Conservation (phyloP, 2,113 vertebrate genomes). For the Tyrannus savana region DNA sequence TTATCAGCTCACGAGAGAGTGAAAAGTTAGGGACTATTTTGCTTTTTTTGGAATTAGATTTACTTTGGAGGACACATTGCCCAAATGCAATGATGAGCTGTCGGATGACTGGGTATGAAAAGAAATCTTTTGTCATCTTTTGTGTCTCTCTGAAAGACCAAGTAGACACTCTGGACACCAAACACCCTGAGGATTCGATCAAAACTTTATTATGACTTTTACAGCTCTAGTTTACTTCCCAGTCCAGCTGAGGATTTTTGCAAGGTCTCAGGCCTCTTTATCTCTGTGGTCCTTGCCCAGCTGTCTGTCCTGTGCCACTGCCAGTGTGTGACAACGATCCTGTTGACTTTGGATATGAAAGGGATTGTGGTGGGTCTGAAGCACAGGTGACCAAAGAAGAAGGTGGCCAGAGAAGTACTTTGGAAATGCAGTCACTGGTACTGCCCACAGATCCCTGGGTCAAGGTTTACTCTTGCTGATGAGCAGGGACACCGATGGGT, state of each 20-base stretch:
- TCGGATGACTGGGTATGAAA: background rate
- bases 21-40: background rate
- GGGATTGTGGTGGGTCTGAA: background rate
- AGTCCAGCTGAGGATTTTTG: background rate
- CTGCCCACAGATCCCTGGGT: background rate
- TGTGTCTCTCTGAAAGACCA: background rate
- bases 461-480: background rate
- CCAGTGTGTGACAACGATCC: background rate
- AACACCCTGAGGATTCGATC: background rate
- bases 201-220: background rate
- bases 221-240: background rate
- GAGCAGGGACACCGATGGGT: background rate
- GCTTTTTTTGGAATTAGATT: background rate
- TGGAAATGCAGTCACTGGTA: accelerated
- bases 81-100: background rate
- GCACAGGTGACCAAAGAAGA: background rate
- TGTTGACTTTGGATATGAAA: background rate
- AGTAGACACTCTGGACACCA: background rate
- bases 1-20: background rate
- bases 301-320: accelerated
- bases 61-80: background rate
- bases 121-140: background rate
- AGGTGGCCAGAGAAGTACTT: background rate
- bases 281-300: background rate
- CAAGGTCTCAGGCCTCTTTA: background rate